Base-by-base conservation (phyloP, 2,888 invertebrate species). In the Oligia fasciuncula region DNA sequence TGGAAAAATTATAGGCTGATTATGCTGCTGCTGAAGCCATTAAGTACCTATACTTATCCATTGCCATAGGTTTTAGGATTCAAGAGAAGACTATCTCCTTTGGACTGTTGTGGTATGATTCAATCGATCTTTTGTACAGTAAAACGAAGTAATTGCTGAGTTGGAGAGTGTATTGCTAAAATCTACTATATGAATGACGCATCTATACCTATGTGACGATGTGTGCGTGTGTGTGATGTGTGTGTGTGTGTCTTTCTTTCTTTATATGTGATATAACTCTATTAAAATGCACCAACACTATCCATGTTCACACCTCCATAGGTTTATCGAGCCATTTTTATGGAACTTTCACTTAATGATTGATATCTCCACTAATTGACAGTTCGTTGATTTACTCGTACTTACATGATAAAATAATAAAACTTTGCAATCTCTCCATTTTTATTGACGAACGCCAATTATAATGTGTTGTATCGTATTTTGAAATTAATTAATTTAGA, bases 311-410 rank as follows among this genome's bases (percentile, higher is more conserved):
- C 75, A 81, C 77, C 71, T 89, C 67, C 35, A 19, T 78, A 73
- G n/a, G 68, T 73, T 49, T 69, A 72, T 60, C 43, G 51, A 72
- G 70, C 19, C 68, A 75, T 85, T 79, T 81, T 67, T 84, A 76
- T 79, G 43, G 67, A 72, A 89, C 88, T 88, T 88, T 88, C 88
- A 72, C 90, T 35, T n/a, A 85, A 83, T 88, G 88, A 88, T 89
- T 83, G 71, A 88, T 87, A 76, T 72, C 66, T 73, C n/a, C 43
- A 80, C 65, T 85, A 87, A 88, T 84, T 88, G 87, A 80, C 85
- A 85, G 71, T 77, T 75, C 11, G 54, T 73, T 72, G 49, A 71
- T 82, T 79, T 81, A 67, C 40, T 40, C 40, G 40, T 40, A 40
- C 29, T 1, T 29, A 29, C 74, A 83, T 85, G 67, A 84, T 70